Conservation (phyloP, 2,888 invertebrate genomes). For the Cybosia mesomella region DNA sequence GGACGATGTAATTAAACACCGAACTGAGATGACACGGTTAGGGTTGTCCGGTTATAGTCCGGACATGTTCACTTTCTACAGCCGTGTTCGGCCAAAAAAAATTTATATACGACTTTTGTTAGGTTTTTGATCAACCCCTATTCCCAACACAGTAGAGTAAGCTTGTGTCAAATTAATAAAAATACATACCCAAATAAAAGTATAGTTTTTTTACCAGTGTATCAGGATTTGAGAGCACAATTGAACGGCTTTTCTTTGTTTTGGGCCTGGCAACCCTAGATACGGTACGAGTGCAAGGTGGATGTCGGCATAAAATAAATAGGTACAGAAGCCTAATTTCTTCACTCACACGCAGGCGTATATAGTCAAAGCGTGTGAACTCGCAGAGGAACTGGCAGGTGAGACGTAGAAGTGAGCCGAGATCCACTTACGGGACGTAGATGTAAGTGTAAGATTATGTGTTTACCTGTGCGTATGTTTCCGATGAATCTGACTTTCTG, state of each 20-base stretch:
- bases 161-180: too few relatives aligned
- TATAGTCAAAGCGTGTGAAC: background rate
- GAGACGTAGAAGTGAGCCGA: background rate
- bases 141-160: too few relatives aligned
- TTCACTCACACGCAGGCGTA: background rate
- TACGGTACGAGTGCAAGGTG: conserved; percentile 13
- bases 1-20: conserved; percentile 31
- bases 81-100: too few relatives aligned
- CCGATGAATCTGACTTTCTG: too few relatives aligned
- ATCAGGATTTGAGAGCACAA: too few relatives aligned
- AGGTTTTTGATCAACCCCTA: background rate
- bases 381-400: background rate
- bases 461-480: too few relatives aligned
- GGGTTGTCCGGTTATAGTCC: background rate
- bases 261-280: background rate
- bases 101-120: background rate
- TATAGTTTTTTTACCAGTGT: too few relatives aligned
- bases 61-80: background rate
- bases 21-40: conserved; percentile 11
- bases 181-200: too few relatives aligned
- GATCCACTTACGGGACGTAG: too few relatives aligned
- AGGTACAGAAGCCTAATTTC: conserved; percentile 4
- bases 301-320: conserved; percentile 8
- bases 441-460: too few relatives aligned
- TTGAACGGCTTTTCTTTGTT: background rate